Evolutionary conservation across 2,797 vertebrate species (phyloP), one percentile per base, ranked within the genome.

Genomic region (Lophotriccus pileatus): DNA sequence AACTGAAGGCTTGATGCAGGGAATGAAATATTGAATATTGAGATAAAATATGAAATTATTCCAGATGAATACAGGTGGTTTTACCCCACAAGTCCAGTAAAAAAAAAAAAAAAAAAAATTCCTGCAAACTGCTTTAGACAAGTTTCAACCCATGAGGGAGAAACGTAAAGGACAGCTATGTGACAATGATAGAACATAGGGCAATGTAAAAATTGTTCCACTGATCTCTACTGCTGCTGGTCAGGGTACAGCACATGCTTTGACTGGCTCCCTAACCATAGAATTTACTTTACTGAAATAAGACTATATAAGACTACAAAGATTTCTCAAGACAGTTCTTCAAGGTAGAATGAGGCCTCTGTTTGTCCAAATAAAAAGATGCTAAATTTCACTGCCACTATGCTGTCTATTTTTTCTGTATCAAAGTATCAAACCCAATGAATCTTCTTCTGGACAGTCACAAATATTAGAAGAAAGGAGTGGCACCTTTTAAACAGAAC

Each of bases 251-350:
- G 30, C 13, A 34, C 1, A 14, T 11, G 3, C 23, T 46, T 80
- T 53, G 3, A 37, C 21, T 0, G 1, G 7, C 8, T 90, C 12
- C 7, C 10, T 16, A 32, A 6, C 5, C 16, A 9, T 10, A 32
- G 32, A 12, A 2, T 64, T 76, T 76, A 47, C 13, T 89, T 23
- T 81, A 9, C 13, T 36, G n/a, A 47, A 6, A n/a, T 47, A 64
- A 68, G 32, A 55, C 18, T 75, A 2, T 4, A 76, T 6, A 68
- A 34, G 12, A 46, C n/a, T 47, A 30, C 32, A 82, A 6, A 4
- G 3, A 6, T 46, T 88, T 64, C 49, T 47, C 64, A 55, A 47
- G 34, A 36, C 6, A 24, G 36, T 67, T 87, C 16, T 87, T 49
- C 18, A 49, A 20, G 10, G 8, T 7, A 62, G 34, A 66, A 53